Base-by-base conservation (phyloP, 2,113 vertebrate genomes). In the Antechinus stuartii region DNA sequence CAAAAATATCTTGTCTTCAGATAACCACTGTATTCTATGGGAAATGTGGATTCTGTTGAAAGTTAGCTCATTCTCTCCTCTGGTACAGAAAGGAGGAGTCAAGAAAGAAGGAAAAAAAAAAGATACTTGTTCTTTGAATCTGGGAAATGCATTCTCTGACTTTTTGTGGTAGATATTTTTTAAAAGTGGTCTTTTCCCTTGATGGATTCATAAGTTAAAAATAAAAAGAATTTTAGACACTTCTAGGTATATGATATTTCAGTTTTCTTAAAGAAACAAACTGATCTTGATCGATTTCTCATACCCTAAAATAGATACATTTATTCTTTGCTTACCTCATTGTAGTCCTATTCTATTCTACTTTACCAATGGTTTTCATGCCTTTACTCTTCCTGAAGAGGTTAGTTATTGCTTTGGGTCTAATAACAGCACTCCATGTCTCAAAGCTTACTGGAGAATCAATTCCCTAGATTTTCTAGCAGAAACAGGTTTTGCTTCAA, bases 391-490 rank as follows among this genome's bases (percentile, higher is more conserved):
- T 84, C 68, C 68, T 84, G 68, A 84, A 84, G 16, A 84, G 19
- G 68, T 8, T 35, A 23, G n/a, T 84, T 84, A 84, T 84, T 84
- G 68, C n/a, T 84, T 84, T 84, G 68, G 16, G 5, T 19, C 42
- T 94, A n/a, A 90, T 95, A 61, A 27, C 6, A 68, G 25, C 54
- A 50, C 91, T 91, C 2, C 16, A 91, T 0, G 5, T 47, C 94
- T 92, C 14, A 96, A 95, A 92, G 49, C 19, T 23, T 91, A 89
- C 57, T 3, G 50, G 76, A 76, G 95, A 92, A 47, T 94, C 68
- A 68, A 61, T 95, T 90, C 54, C 53, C 54, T 92, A 68, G 89
- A 61, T 12, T 94, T 92, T 90, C n/a, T 95, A 12, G 61, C 92
- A 95, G 55, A 76, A 56, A 2, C 2, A 2, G 53, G 90, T 89